A percentile compares a stretch with the other conserved stretches of the same genome.
phyloP scores from a whole-genome alignment of 2,888 invertebrate species.

The Crematogaster levior region DNA sequence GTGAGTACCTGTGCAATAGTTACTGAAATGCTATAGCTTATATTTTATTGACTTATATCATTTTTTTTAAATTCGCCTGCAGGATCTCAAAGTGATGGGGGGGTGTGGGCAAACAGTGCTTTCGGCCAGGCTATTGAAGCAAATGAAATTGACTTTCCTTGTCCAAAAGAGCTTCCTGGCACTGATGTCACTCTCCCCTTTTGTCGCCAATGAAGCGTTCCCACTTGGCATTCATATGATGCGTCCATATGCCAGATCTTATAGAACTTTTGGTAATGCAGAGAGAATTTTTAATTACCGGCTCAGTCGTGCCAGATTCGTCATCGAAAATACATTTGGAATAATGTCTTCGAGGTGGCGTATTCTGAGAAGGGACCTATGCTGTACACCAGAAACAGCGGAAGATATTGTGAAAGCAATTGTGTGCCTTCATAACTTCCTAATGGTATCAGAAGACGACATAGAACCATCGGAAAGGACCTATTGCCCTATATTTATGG shows the following conservation, averaged over 20 bases:
- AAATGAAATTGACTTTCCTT: background rate
- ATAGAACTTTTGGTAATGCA: background rate
- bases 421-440: conserved; percentile 12
- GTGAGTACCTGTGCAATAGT: background rate
- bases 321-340: background rate
- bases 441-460: no score
- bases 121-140: background rate
- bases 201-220: conserved; percentile 5
- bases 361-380: background rate
- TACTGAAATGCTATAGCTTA: background rate
- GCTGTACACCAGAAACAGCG: background rate
- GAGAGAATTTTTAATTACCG: background rate
- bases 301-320: background rate
- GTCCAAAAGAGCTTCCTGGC: background rate
- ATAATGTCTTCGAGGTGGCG: background rate
- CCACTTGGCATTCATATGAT: background rate
- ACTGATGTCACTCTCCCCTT: background rate
- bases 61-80: background rate
- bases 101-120: background rate
- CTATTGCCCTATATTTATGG: background rate
- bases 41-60: background rate
- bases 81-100: conserved; percentile 18
- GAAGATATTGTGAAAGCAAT: conserved; percentile 2
- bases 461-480: background rate
- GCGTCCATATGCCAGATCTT: background rate